Evolutionary conservation across 1,140 invertebrate genomes (phyloP), one percentile per base, ranked within the genome.

Genomic region (Achroia grisella): DNA sequence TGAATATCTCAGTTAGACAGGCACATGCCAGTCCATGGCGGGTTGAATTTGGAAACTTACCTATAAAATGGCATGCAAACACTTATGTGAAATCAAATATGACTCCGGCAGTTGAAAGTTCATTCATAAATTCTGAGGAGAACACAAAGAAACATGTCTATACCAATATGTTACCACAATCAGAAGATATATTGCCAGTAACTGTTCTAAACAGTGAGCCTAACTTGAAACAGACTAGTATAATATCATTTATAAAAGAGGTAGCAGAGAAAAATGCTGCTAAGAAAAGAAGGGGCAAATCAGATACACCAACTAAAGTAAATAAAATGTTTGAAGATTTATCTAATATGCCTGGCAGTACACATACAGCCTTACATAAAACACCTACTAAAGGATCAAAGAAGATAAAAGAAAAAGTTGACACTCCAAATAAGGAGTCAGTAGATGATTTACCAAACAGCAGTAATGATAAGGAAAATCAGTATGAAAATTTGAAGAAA

Each of bases 111-210:
- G 60, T 76, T 34, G 81, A 85, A 44, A 69, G 68, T 34, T 85
- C 81, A 14, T 85, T 78, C 39, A 68, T 82, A 1, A 74, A 72
- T 45, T 63, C 64, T 41, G 66, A 67, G 58, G 70, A 78, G 9
- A 53, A 43, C n/a, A 72, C 67, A 42, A 85, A 79, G 54, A 81
- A 79, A 65, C 75, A 85, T 78, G 77, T 85, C 5, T 85, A 85
- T 39, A 82, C 78, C 17, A 73, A 81, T 37, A 62, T 85, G 35
- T 35, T 74, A 5, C n/a, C 61, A 4, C 54, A 69, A 39, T 30
- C 27, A 28, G 64, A 73, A 63, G 63, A 75, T 11, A 13, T 45
- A 31, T 31, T 67, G 30, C 62, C 71, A 33, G 43, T 70, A 44
- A 47, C 68, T 15, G 41, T 56, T 49, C 51, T 67, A 11, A 65